These are phyloP conservation scores for Callionymus lyra DNA, from an alignment of 2,113 vertebrate species.

Conservation along the genomic window DNA sequence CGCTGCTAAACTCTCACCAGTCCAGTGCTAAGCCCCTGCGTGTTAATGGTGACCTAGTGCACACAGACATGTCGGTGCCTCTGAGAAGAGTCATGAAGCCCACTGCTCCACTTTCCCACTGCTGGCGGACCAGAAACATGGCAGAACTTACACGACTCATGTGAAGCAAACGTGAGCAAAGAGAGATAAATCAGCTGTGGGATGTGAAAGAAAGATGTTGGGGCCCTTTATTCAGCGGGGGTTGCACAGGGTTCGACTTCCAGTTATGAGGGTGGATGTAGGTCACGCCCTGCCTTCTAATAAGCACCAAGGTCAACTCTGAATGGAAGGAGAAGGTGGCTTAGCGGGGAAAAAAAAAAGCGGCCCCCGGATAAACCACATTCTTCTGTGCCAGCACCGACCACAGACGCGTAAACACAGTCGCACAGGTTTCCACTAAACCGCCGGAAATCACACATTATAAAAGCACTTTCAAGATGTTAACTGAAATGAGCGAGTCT, in stretches of 20 bases:
- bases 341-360: constrained; percentile 58
- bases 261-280: constrained; percentile 56
- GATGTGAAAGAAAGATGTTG: constrained; percentile 23
- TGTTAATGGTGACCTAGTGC: constrained; percentile 79
- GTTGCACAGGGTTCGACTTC: constrained; percentile 37
- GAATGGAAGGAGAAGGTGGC: constrained; percentile 63
- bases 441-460: too few relatives aligned
- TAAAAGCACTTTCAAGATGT: constrained; percentile 8
- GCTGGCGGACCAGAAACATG: constrained; percentile 14
- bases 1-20: constrained; percentile 71
- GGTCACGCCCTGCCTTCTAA: constrained; percentile 59
- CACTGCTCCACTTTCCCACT: constrained; percentile 38
- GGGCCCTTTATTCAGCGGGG: constrained; percentile 31
- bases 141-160: constrained; percentile 3
- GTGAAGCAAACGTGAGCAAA: constrained; percentile 13
- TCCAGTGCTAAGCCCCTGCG: constrained; percentile 75
- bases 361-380: constrained; percentile 56
- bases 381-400: constrained; percentile 43
- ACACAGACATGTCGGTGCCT: constrained; percentile 77
- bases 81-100: constrained; percentile 66
- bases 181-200: constrained; percentile 10
- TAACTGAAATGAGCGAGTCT: neutral
- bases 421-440: constrained; percentile 48
- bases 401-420: constrained; percentile 49
- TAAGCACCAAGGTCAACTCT: constrained; percentile 59